These are phyloP conservation scores for Clarias gariepinus DNA, from an alignment of 2,113 vertebrate genomes.

Conservation along the genomic window DNA sequence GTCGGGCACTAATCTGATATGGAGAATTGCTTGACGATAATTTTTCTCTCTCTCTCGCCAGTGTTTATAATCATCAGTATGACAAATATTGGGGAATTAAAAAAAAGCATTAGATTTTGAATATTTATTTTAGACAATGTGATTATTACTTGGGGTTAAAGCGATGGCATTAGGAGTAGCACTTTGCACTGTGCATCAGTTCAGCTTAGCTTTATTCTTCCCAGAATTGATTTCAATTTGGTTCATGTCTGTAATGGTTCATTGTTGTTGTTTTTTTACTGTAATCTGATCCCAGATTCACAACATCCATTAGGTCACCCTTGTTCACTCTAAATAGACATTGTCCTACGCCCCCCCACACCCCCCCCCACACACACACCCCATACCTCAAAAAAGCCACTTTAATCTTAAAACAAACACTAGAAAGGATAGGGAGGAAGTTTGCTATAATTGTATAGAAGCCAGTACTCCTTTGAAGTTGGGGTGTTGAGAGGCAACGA, in stretches of 20 bases:
- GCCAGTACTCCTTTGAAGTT: conserved; percentile 8
- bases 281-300: conserved; percentile 25
- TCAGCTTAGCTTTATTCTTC: conserved; percentile 33
- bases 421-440: not conserved
- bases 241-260: conserved; percentile 44
- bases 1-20: conserved; percentile 55
- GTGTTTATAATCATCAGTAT: conserved; percentile 46
- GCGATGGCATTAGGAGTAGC: conserved; percentile 31
- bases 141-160: conserved; percentile 18
- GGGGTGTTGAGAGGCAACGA: not conserved
- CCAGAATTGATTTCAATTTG: conserved; percentile 51
- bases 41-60: not conserved
- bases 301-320: conserved; percentile 48
- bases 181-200: conserved; percentile 42
- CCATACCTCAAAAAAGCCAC: not conserved
- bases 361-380: no score
- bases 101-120: conserved; percentile 36
- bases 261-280: conserved; percentile 41
- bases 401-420: conserved; percentile 35
- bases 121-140: not conserved
- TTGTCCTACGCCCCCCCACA: not conserved
- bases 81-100: conserved; percentile 48
- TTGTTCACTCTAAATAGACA: conserved; percentile 39
- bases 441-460: conserved; percentile 15
- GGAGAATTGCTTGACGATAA: conserved; percentile 34